These are phyloP conservation scores for Bombylius discolor DNA, from an alignment of 2,888 invertebrate species.

Conservation along the genomic window DNA sequence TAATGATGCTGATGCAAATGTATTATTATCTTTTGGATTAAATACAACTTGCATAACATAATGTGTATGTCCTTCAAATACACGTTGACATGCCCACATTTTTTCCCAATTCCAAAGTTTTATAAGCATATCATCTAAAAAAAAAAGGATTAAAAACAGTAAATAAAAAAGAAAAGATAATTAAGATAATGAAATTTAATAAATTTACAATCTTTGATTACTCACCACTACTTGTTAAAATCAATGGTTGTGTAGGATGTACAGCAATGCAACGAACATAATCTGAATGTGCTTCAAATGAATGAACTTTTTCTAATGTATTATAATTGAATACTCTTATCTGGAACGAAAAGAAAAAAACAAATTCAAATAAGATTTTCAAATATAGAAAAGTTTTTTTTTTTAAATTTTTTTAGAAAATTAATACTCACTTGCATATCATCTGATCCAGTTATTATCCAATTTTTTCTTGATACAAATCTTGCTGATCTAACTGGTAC, in stretches of 20 bases:
- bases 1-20: constrained; percentile 97
- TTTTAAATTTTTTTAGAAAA: background rate
- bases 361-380: background rate
- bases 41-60: constrained; percentile 99
- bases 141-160: background rate
- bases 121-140: constrained; percentile 88
- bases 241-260: constrained; percentile 94
- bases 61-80: constrained; percentile 98
- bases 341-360: background rate
- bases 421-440: constrained; percentile 58
- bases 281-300: constrained; percentile 97
- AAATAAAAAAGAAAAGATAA: background rate
- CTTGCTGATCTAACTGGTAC: constrained; percentile 91
- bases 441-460: constrained; percentile 96
- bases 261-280: constrained; percentile 93
- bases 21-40: constrained; percentile 99
- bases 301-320: constrained; percentile 87
- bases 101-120: constrained; percentile 99
- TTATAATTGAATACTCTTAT: constrained; percentile 97
- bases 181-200: background rate
- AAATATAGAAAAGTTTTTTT: background rate
- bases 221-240: constrained; percentile 91
- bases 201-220: background rate
- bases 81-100: constrained; percentile 94
- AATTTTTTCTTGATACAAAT: constrained; percentile 95